Evolutionary conservation across 2,888 invertebrate species (phyloP).

Genomic region (Stratiomys singularior): DNA sequence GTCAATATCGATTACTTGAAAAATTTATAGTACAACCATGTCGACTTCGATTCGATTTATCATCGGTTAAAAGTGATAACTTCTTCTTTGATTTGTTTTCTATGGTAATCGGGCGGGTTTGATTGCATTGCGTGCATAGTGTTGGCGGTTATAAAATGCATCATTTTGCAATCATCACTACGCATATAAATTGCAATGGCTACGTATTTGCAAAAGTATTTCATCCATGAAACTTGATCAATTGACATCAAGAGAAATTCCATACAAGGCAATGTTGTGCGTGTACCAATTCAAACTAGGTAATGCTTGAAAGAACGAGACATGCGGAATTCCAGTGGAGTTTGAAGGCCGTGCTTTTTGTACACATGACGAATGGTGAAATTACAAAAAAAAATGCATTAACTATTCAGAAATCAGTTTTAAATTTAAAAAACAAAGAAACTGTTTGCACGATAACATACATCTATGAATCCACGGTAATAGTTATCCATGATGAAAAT

Average conservation of each 20-base stretch:
- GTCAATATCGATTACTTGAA: background rate
- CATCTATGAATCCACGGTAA: too few species aligned
- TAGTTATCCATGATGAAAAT: too few species aligned
- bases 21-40: background rate
- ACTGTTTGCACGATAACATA: too few species aligned
- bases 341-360: too few species aligned
- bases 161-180: background rate
- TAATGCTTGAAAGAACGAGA: too few species aligned
- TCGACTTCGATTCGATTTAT: slow-evolving; percentile 18
- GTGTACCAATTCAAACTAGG: background rate
- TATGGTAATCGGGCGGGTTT: slow-evolving; percentile 16
- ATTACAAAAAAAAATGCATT: too few species aligned
- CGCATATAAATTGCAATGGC: background rate
- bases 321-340: too few species aligned
- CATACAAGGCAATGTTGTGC: background rate
- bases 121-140: background rate
- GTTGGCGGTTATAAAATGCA: too few species aligned
- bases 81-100: slow-evolving; percentile 13
- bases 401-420: too few species aligned
- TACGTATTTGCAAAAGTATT: background rate
- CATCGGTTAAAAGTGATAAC: slow-evolving; percentile 30
- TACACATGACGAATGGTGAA: too few species aligned
- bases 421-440: too few species aligned
- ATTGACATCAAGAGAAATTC: background rate
- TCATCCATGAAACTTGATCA: background rate